Evolutionary conservation across 2,113 vertebrate species (phyloP), one percentile per base, ranked within the genome.

Genomic region (Ivindomyrus marchei): DNA sequence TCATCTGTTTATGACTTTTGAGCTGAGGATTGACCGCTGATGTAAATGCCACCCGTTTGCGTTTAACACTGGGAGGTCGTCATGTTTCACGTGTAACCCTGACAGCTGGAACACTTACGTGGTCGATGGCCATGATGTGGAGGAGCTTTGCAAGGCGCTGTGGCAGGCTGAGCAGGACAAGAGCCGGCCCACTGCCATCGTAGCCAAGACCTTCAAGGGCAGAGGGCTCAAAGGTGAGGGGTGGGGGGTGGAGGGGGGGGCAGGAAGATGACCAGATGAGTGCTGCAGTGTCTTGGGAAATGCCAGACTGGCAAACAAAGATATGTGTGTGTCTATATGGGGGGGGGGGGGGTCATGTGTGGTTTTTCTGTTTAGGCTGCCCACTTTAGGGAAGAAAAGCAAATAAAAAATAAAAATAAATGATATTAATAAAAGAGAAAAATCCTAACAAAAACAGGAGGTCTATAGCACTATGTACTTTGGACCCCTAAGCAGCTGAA

Each of bases 161-260:
- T 96, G 96, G 96, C 95, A 96, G 91, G 97, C 97, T 45, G 89
- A 96, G 92, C 96, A 95, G 84, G 93, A 95, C 45, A 97, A 96
- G 92, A 95, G 90, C 70, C 97, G 97, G 92, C 97, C 97, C 90
- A 98, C 97, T 0, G 97, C 96, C 87, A 95, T 98, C 27, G 94
- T 98, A 4, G 97, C 97, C 88, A 97, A 97, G 93, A 98, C 97
- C 1, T 97, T 96, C 90, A 98, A 97, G 91, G 96, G 97, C 66
- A 96, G 95, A 92, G 97, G 97, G 2, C 95, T 97, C 24, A 93
- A 96, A 94, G 95, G 97, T 97, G 93, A 93, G 94, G 87, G 15
- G 86, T 15, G 39, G 0, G 3, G 13, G 80, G n/a, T 3, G 15
- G 49, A 0, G 15, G 50, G 15, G 50, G 31, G 27, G 27, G 27